phyloP scores from a whole-genome alignment of 2,797 vertebrate species.

The Choloepus didactylus region DNA sequence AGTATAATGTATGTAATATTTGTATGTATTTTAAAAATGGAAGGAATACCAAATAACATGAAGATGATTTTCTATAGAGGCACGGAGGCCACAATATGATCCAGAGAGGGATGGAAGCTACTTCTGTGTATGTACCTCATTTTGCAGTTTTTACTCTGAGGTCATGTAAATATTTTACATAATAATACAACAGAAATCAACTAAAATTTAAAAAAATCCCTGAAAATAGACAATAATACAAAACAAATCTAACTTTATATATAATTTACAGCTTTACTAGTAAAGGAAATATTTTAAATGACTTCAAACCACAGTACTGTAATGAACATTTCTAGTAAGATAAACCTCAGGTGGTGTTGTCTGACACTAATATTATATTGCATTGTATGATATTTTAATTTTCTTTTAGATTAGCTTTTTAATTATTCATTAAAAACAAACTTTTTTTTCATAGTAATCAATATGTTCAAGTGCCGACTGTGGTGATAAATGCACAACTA shows the following conservation, averaged over 20 bases:
- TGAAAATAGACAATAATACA: too few species aligned
- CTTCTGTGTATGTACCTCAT: too few species aligned
- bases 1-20: background rate
- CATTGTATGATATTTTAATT: too few species aligned
- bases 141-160: background rate
- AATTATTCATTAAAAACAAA: too few species aligned
- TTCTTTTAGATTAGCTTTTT: too few species aligned
- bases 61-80: background rate
- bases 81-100: background rate
- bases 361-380: too few species aligned
- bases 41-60: background rate
- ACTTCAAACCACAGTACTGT: background rate
- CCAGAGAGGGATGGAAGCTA: background rate
- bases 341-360: background rate
- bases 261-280: background rate
- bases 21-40: background rate
- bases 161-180: background rate
- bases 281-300: background rate
- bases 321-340: background rate
- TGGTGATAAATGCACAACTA: too few species aligned
- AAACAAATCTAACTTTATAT: background rate
- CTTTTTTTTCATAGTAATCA: too few species aligned
- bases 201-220: background rate
- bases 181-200: background rate
- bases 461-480: too few species aligned